Percentiles rank a stretch among this genome's conserved stretches.
Evolutionary conservation across 2,888 invertebrate genomes (phyloP).

Genomic region (Tetheella fluctuosa): DNA sequence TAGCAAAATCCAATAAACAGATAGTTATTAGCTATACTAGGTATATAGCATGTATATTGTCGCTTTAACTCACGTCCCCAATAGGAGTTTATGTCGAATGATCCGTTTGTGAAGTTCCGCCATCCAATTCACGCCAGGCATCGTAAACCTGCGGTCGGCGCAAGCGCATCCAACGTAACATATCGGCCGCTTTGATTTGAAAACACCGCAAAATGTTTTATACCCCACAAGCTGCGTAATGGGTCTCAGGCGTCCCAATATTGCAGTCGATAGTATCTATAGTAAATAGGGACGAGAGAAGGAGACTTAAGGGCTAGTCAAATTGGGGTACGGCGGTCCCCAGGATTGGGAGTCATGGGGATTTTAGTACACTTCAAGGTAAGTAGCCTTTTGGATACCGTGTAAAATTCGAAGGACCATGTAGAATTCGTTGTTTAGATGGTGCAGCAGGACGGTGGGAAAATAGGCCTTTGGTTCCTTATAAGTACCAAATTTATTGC

Average conservation of each 20-base stretch:
- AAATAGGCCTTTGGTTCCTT: too few species aligned
- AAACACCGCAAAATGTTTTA: slow-evolving; percentile 63
- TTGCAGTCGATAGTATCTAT: background rate
- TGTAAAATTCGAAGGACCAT: too few species aligned
- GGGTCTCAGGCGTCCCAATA: background rate
- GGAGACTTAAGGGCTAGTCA: background rate
- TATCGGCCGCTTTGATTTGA: slow-evolving; percentile 69
- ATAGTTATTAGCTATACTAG: slow-evolving; percentile 24
- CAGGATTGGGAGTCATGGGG: too few species aligned
- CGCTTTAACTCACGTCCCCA: slow-evolving; percentile 34
- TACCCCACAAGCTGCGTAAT: slow-evolving; percentile 11
- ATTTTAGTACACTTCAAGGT: too few species aligned
- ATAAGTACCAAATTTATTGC: too few species aligned
- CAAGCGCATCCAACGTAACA: slow-evolving; percentile 43
- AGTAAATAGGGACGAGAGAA: slow-evolving; percentile 16
- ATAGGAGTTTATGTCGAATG: slow-evolving; percentile 45
- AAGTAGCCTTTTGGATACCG: too few species aligned
- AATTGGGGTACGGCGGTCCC: too few species aligned
- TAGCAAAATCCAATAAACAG: slow-evolving; percentile 4
- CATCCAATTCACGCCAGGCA: slow-evolving; percentile 61
- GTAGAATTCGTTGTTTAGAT: too few species aligned
- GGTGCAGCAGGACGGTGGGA: too few species aligned
- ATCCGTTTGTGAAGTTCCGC: slow-evolving; percentile 64
- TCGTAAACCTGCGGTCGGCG: slow-evolving; percentile 70
- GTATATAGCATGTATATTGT: slow-evolving; percentile 28